A percentile compares a stretch with the other conserved stretches of the same genome.
Conservation (phyloP, 30 jellyfish, hydroid and myxozoan genomes). For the Aurelia aurita complex sp. Pacific region DNA sequence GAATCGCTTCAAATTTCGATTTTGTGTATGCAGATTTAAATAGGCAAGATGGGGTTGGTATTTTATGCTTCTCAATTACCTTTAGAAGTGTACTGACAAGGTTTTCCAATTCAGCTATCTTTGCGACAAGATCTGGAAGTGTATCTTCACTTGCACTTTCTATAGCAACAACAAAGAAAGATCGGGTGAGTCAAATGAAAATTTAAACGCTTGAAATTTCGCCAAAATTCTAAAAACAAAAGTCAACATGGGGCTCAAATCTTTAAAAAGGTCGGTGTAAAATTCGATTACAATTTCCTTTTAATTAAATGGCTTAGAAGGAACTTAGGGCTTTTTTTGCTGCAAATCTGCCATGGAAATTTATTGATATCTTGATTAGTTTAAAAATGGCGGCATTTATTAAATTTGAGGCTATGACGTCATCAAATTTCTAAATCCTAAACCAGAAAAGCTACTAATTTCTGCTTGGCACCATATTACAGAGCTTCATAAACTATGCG, state of each 20-base stretch:
- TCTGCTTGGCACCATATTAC: too few species aligned
- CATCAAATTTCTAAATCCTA: too few species aligned
- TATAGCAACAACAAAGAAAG: not conserved
- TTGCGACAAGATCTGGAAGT: conserved; percentile 54
- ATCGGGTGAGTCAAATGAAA: not conserved
- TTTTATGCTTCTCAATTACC: conserved; percentile 37
- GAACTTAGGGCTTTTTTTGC: too few species aligned
- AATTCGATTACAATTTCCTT: too few species aligned
- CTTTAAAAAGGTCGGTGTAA: too few species aligned
- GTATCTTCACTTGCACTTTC: conserved; percentile 12
- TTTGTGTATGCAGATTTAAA: conserved; percentile 30
- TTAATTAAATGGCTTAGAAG: too few species aligned
- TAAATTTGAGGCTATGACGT: too few species aligned
- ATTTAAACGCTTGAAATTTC: not conserved
- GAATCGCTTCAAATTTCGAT: conserved; percentile 8
- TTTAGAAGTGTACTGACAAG: conserved; percentile 41
- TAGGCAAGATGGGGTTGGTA: conserved; percentile 54
- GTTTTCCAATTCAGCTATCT: conserved; percentile 67
- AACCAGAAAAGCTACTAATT: too few species aligned
- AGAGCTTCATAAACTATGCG: too few species aligned
- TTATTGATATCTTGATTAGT: too few species aligned
- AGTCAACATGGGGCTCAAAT: not conserved
- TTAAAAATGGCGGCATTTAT: too few species aligned
- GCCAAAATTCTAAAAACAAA: not conserved
- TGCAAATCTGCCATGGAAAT: too few species aligned